Evolutionary conservation across 2,113 vertebrate species (phyloP), one percentile per base, ranked within the genome.

Genomic region (Anser cygnoides): DNA sequence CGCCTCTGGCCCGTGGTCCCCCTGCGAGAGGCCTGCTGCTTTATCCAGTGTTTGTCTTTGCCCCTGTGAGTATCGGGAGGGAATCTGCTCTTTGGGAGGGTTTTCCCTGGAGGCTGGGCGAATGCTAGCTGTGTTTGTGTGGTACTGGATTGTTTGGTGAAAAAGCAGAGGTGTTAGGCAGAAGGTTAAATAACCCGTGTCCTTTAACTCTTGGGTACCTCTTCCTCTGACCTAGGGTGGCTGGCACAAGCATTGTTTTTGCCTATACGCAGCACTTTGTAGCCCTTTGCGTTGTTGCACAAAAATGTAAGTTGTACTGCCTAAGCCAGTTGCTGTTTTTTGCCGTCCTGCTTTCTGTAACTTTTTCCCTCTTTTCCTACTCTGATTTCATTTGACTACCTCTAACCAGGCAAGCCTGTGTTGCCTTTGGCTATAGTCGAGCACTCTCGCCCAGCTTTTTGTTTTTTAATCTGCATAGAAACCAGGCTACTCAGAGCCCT

Each of bases 31-130:
- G 15, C 19, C 20, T 87, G 28, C 2, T 5, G 26, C 37, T 80
- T 87, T 89, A 44, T 83, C 22, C 1, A 2, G 26, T 7, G 9
- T 62, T 63, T 82, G 4, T 89, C 62, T 55, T 73, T 15, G 10
- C 41, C 31, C 5, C 4, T 70, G 8, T 55, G 52, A 58, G 31
- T 82, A 20, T 58, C 0, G 0, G 9, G 55, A 43, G 22, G 33
- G 37, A 81, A 46, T 57, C 31, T 71, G n/a, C 22, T 91, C n/a
- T 90, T 87, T 26, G 9, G 7, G 35, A 65, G n/a, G 11, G 12
- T 66, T 88, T 86, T 83, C 20, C 33, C 22, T 66, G 41, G 33
- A 68, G 22, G 13, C 33, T 70, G 66, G n/a, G 44, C 28, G 65
- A 90, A 71, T 13, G 7, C 20, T 84, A 37, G 59, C n/a, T 65